Evolutionary conservation across 1,140 invertebrate species (phyloP).

Genomic region (Diorhabda elongata): DNA sequence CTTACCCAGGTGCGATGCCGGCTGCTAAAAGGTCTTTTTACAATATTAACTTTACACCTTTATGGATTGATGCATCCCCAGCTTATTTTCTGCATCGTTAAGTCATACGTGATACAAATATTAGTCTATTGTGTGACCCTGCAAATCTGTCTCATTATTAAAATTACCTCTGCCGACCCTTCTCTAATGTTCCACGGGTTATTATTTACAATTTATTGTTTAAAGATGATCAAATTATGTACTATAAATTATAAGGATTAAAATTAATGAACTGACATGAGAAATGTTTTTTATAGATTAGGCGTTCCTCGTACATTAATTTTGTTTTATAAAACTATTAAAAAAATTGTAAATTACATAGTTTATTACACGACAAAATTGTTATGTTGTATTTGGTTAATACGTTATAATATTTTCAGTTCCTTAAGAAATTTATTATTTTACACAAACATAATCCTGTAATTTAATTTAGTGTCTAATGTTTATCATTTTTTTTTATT

Average conservation of each 20-base stretch:
- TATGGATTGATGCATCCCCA: slow-evolving; percentile 34
- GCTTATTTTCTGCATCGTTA: slow-evolving; percentile 42
- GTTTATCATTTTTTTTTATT: too few species aligned
- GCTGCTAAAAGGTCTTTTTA: slow-evolving; percentile 37
- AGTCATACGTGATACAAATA: slow-evolving; percentile 35
- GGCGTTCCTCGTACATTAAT: background rate
- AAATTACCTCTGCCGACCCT: slow-evolving; percentile 18
- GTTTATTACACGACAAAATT: too few species aligned
- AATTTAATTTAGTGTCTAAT: too few species aligned
- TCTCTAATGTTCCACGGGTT: background rate
- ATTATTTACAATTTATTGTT: slow-evolving; percentile 18
- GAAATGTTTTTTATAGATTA: slow-evolving; percentile 5
- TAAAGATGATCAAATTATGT: slow-evolving; percentile 17
- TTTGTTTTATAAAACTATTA: background rate
- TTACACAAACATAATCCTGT: too few species aligned
- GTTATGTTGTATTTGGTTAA: too few species aligned
- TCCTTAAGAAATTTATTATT: too few species aligned
- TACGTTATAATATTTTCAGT: too few species aligned
- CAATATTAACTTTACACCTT: slow-evolving; percentile 37
- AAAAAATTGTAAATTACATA: background rate
- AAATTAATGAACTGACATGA: slow-evolving; percentile 4
- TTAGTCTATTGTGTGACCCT: slow-evolving; percentile 17
- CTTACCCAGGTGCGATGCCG: slow-evolving; percentile 34
- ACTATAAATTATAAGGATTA: slow-evolving; percentile 4
- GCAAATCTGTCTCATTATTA: slow-evolving; percentile 31